These are phyloP conservation scores for Zootoca vivipara DNA, from an alignment of 2,113 vertebrate genomes.

Conservation along the genomic window DNA sequence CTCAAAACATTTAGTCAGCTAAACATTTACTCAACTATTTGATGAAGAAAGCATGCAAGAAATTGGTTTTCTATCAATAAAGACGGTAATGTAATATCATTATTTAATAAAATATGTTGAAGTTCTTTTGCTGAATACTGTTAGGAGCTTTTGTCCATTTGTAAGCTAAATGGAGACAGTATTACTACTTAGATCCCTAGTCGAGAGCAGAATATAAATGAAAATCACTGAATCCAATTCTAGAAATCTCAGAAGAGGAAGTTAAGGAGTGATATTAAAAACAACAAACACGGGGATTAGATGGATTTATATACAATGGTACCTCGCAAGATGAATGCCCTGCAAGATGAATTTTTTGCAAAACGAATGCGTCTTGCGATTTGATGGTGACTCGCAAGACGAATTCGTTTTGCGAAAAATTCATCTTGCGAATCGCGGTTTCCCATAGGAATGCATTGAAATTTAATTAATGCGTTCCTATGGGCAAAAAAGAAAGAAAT, in stretches of 20 bases:
- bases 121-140: not conserved
- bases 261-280: not conserved
- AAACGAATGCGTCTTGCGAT: too few relatives aligned
- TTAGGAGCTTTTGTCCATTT: not conserved
- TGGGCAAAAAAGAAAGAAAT: too few relatives aligned
- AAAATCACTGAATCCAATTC: not conserved
- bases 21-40: too few relatives aligned
- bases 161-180: not conserved
- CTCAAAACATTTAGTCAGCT: too few relatives aligned
- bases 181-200: not conserved
- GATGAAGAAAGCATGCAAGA: not conserved
- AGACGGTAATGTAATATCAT: not conserved
- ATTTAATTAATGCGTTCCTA: too few relatives aligned
- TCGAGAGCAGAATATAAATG: not conserved
- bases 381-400: too few relatives aligned
- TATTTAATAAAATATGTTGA: not conserved
- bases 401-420: too few relatives aligned
- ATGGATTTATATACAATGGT: too few relatives aligned
- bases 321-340: too few relatives aligned
- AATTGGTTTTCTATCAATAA: not conserved
- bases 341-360: too few relatives aligned
- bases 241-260: not conserved
- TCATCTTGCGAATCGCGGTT: too few relatives aligned
- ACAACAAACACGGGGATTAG: not conserved
- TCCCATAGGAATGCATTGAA: too few relatives aligned